Evolutionary conservation across 2,888 invertebrate species (phyloP), one percentile per base, ranked within the genome.

Genomic region (Alviniconcha strummeri): DNA sequence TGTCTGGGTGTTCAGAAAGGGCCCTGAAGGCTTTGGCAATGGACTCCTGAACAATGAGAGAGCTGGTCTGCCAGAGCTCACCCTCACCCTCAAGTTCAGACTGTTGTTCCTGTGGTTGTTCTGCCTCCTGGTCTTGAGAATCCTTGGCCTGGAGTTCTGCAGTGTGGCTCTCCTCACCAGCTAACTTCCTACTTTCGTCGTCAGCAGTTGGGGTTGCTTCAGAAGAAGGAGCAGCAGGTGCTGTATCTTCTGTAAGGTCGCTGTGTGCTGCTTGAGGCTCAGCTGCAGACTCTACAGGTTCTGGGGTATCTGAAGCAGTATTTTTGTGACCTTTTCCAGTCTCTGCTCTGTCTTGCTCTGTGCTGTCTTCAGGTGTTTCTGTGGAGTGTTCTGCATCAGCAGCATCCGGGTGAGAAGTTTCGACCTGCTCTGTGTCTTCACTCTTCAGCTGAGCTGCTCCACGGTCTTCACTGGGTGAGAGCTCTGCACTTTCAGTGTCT

Each of bases 21-120:
- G 11, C 56, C 13, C 69, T 52, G 17, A 80, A 54, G 9, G 80
- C 80, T 19, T 69, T 80, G 67, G 69, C 54, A 9, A 80, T 80
- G 56, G 80, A 69, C 15, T 80, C 69, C 80, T 69, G 69, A 67
- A 80, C 80, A 69, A 80, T 67, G 64, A 69, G 15, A 80, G 80
- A 80, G 69, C 69, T 80, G n/a, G 80, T 55, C 13, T 80, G 80
- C n/a, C 55, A 69, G n/a, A 80, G 80, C 15, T 78, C 60, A 56
- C 0, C 9, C 19, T 76, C 57, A 60, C 60, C 13, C 60, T 60
- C 60, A 13, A 60, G 60, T n/a, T 77, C 15, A n/a, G n/a, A 9
- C 4, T 57, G 36, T 52, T 8, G 52, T 64, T 78, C 78, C 19
- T n/a, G 57, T 9, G n/a, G 57, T 60, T 57, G n/a, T 11, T 77